A percentile compares a stretch with the other conserved stretches of the same genome.
phyloP scores from a whole-genome alignment of 2,797 vertebrate species.

The Aselliscus stoliczkanus region DNA sequence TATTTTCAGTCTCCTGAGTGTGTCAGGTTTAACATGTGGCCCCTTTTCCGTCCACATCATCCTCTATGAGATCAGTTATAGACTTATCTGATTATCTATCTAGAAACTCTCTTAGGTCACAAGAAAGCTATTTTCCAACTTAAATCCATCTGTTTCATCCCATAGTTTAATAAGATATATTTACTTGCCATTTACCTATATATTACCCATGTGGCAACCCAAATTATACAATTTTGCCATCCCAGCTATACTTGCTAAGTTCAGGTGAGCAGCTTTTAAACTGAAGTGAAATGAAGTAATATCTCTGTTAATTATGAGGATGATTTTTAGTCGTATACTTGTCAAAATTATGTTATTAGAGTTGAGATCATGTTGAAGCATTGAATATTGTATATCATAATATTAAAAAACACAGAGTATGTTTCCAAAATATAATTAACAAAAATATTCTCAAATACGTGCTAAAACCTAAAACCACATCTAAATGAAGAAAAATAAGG shows the following conservation, averaged over 20 bases:
- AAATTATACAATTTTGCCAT: conserved; percentile 30
- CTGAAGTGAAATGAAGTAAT: conserved; percentile 23
- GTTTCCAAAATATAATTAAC: background rate
- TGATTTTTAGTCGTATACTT: background rate
- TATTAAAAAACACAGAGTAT: background rate
- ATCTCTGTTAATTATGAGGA: conserved; percentile 13
- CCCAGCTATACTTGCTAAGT: conserved; percentile 9
- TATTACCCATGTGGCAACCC: background rate
- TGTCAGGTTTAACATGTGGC: too few relatives aligned
- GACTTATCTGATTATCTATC: background rate
- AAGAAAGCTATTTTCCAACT: conserved; percentile 3
- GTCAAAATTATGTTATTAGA: background rate
- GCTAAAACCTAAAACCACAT: background rate
- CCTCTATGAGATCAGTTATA: background rate
- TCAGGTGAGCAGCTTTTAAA: conserved; percentile 14
- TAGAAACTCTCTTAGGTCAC: background rate
- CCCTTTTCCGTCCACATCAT: too few relatives aligned
- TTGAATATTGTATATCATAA: background rate
- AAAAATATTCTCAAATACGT: background rate
- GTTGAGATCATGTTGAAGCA: background rate
- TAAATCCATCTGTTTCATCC: background rate
- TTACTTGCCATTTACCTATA: conserved; percentile 14
- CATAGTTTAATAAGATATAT: conserved; percentile 23
- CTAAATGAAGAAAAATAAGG: background rate
- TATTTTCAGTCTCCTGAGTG: too few relatives aligned